Evolutionary conservation across 2,113 vertebrate species (phyloP).

Genomic region (Apodemus speciosus): DNA sequence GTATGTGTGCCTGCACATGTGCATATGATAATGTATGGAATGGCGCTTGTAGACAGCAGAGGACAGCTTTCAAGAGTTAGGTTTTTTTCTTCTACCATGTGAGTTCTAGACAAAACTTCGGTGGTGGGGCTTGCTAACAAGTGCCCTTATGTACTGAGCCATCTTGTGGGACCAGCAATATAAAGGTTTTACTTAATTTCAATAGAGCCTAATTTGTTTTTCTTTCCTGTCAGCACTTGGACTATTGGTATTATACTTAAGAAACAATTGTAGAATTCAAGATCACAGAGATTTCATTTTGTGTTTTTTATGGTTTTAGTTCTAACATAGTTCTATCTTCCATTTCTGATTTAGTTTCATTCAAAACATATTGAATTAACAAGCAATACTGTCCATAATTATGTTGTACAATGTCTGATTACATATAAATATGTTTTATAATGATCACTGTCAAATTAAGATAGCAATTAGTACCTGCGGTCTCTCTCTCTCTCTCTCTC

Average conservation of each 20-base stretch:
- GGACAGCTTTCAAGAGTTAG: not conserved
- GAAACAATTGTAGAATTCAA: constrained; percentile 29
- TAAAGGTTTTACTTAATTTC: not conserved
- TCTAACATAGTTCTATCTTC: constrained; percentile 6
- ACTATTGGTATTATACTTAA: constrained; percentile 13
- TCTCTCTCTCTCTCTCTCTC: not conserved
- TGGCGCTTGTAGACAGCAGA: not conserved
- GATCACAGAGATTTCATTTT: not conserved
- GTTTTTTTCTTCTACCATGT: not conserved
- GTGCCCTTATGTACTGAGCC: not conserved
- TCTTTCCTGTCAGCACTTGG: not conserved
- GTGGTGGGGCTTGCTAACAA: not conserved
- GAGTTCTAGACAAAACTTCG: not conserved
- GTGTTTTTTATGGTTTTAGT: constrained; percentile 35
- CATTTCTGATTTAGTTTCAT: constrained; percentile 3
- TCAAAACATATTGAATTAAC: not conserved
- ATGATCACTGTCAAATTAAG: not conserved
- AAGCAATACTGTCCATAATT: not conserved
- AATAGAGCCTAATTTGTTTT: not conserved
- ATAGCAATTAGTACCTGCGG: not conserved
- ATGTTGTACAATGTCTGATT: not conserved
- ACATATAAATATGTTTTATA: not conserved
- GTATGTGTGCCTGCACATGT: not conserved
- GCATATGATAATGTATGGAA: not conserved
- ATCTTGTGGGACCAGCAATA: not conserved